phyloP scores from a whole-genome alignment of 2,888 invertebrate genomes.

The Euspilapteryx auroguttella region DNA sequence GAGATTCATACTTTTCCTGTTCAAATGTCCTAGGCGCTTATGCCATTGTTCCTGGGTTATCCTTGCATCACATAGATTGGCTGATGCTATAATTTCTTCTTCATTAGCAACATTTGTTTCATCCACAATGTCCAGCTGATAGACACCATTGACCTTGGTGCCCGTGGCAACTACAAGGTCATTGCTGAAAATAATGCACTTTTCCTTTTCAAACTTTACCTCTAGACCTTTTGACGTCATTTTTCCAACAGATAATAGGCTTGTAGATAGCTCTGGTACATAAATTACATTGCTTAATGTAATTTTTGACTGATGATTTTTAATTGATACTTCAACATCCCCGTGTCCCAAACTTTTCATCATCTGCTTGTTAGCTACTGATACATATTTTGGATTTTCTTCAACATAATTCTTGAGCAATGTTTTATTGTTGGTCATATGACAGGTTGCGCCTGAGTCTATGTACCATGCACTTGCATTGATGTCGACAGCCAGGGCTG shows the following conservation, averaged over 20 bases:
- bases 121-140: not conserved
- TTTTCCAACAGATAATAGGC: not conserved
- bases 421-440: constrained; percentile 7
- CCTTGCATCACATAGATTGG: not conserved
- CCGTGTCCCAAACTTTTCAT: constrained; percentile 8
- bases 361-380: constrained; percentile 7
- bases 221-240: not conserved
- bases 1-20: constrained; percentile 9
- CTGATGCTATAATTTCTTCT: not conserved
- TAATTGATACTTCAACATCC: constrained; percentile 7
- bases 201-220: not conserved
- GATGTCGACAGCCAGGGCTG: constrained; percentile 2
- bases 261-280: constrained; percentile 1
- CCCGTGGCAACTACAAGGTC: not conserved
- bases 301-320: too few species aligned
- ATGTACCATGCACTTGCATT: constrained; percentile 6
- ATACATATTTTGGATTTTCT: constrained; percentile 2
- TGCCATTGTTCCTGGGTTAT: constrained; percentile 9
- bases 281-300: constrained; percentile 2
- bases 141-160: not conserved
- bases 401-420: constrained; percentile 6
- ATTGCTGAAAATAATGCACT: not conserved
- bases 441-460: constrained; percentile 6
- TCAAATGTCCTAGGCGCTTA: constrained; percentile 9
- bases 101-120: not conserved